Evolutionary conservation across 2,888 invertebrate genomes (phyloP).

Genomic region (Trissolcus japonicus): DNA sequence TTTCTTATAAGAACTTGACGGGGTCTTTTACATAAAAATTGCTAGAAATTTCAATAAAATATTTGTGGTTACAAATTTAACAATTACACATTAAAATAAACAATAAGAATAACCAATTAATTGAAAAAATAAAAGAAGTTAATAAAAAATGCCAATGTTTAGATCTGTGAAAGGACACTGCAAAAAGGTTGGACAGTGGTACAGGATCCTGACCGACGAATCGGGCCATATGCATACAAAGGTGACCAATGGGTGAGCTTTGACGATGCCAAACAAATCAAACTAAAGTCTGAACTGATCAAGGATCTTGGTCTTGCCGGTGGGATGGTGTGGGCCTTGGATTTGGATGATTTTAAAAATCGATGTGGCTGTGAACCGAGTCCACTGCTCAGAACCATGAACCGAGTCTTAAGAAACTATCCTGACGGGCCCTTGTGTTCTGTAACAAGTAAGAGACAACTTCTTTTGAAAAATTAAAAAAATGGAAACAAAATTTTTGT

Average conservation of each 20-base stretch:
- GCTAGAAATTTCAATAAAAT: too few species aligned
- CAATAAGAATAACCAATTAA: too few species aligned
- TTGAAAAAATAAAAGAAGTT: too few species aligned
- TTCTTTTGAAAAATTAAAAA: too few species aligned
- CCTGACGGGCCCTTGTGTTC: constrained; percentile 82
- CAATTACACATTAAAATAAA: too few species aligned
- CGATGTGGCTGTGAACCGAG: constrained; percentile 88
- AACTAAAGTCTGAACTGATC: constrained; percentile 89
- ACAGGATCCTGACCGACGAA: constrained; percentile 86
- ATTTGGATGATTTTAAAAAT: constrained; percentile 91
- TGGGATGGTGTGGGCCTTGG: constrained; percentile 93
- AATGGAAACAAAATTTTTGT: too few species aligned
- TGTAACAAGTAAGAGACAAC: constrained; percentile 76
- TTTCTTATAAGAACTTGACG: too few species aligned
- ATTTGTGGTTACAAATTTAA: too few species aligned
- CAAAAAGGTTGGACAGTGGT: constrained; percentile 87
- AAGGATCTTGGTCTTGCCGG: constrained; percentile 88
- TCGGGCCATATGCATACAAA: constrained; percentile 91
- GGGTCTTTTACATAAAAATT: too few species aligned
- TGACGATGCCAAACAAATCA: constrained; percentile 90
- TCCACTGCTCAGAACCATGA: constrained; percentile 87
- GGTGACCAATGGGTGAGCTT: constrained; percentile 96
- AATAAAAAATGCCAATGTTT: too few species aligned
- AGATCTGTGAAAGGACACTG: constrained; percentile 89
- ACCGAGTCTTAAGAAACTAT: constrained; percentile 85